Percentiles rank a stretch among this genome's conserved stretches.
These are phyloP conservation scores for Holothuria glaberrima DNA, from an alignment of 35 echinoderm and acorn worm species.

Conservation along the genomic window DNA sequence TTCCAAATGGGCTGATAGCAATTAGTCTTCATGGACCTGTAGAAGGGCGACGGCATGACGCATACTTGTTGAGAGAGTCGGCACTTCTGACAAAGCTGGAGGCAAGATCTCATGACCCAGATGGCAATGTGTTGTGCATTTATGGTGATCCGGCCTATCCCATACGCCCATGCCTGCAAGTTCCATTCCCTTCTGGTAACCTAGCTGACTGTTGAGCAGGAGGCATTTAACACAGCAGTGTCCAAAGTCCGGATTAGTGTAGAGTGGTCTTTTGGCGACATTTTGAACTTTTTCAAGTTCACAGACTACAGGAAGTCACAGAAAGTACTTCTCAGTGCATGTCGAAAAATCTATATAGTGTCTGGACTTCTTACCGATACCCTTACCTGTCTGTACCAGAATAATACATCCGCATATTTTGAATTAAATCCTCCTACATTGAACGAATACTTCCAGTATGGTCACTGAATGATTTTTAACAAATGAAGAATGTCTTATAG, in stretches of 20 bases:
- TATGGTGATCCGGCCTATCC: slow-evolving; percentile 83
- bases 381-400: slow-evolving; percentile 66
- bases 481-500: too few species aligned
- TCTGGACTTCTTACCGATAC: slow-evolving; percentile 74
- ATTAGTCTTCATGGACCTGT: slow-evolving; percentile 70
- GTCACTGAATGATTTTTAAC: too few species aligned
- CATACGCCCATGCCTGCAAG: slow-evolving; percentile 38
- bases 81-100: slow-evolving; percentile 48
- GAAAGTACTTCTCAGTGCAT: slow-evolving; percentile 67
- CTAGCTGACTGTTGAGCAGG: slow-evolving; percentile 66
- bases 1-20: too few species aligned
- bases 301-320: slow-evolving; percentile 74
- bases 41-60: slow-evolving; percentile 68
- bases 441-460: slow-evolving; percentile 60
- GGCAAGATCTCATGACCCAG: not conserved
- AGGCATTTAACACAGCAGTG: slow-evolving; percentile 65
- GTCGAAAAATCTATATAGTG: slow-evolving; percentile 66
- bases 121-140: slow-evolving; percentile 35
- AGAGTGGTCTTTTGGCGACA: slow-evolving; percentile 84
- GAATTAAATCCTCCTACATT: slow-evolving; percentile 59
- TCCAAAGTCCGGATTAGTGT: slow-evolving; percentile 49
- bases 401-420: slow-evolving; percentile 60
- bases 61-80: slow-evolving; percentile 21
- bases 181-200: slow-evolving; percentile 40
- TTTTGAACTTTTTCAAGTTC: slow-evolving; percentile 72